Base-by-base conservation (phyloP, 2,888 invertebrate species). In the Lamellibrachia columna region DNA sequence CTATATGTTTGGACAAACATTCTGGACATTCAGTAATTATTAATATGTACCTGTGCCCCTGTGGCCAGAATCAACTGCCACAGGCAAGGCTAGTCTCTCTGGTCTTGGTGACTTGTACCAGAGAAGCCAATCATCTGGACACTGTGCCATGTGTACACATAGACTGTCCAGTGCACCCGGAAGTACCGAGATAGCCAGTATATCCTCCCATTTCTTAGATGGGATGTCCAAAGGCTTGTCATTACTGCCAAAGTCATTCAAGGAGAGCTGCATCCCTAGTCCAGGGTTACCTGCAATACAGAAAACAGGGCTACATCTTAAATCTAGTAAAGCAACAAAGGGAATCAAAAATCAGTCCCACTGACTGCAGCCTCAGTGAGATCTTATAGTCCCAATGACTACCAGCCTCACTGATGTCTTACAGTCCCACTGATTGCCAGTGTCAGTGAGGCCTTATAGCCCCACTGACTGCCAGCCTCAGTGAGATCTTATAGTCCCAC, bases 201-300 rank as follows among this genome's bases (percentile, higher is more conserved):
- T 95, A 93, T 96, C 96, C 92, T 96, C 96, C 96, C 96, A 96
- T 92, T 95, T 95, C 94, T 96, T 96, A 93, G 94, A 93, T 7
- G 96, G 96, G 6, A 95, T 93, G 4, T 94, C 94, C 28, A 94
- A 96, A 22, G 95, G 94, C 93, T 95, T 95, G 94, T 96, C 96
- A 75, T 75, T 22, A 75, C 75, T 75, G 75, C 22, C 75, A 95
- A 96, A 96, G 94, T 96, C 96, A 40, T 94, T 93, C 91, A 96
- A 94, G 6, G 95, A 95, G 93, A 96, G 94, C 94, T 95, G 96
- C 95, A 96, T 95, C 91, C 96, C 96, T 22, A 96, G 94, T 11
- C 96, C 96, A 92, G 96, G 96, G 93, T 96, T 96, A 91, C 96
- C 96, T 96, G 94, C 90, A 92, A 90, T 15, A 15, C n/a, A 90